Conservation (phyloP, 1,140 invertebrate species). For the Eriosoma lanigerum region DNA sequence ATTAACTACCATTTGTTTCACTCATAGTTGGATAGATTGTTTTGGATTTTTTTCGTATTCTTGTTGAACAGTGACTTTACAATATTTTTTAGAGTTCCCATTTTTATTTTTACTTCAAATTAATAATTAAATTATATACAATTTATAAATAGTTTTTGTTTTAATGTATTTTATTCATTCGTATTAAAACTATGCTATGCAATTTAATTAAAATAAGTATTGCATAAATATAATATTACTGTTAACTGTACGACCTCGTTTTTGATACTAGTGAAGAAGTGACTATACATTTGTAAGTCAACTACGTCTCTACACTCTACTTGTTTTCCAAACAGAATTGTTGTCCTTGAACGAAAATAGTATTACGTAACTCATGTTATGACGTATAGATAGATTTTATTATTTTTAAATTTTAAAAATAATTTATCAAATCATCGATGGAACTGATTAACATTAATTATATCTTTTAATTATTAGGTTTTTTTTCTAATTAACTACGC, state of each 20-base stretch:
- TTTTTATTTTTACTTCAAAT: constrained; percentile 3
- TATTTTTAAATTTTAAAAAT: neutral
- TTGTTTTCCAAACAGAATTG: constrained; percentile 11
- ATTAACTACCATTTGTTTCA: constrained; percentile 36
- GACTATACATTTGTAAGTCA: constrained; percentile 15
- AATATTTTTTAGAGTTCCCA: constrained; percentile 35
- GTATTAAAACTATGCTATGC: neutral
- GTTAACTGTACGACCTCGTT: constrained; percentile 37
- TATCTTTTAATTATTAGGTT: too few relatives aligned
- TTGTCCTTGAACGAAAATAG: constrained; percentile 38
- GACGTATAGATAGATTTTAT: neutral
- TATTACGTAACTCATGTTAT: constrained; percentile 21
- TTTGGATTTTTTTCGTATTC: constrained; percentile 47
- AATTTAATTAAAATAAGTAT: constrained; percentile 23
- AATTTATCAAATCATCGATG: too few relatives aligned
- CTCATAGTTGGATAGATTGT: neutral
- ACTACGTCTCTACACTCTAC: neutral
- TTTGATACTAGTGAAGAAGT: neutral
- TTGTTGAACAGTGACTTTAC: constrained; percentile 21
- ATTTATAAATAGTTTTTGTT: neutral
- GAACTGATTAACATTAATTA: too few relatives aligned
- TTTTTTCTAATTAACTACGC: too few relatives aligned
- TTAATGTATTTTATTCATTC: neutral
- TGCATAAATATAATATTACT: constrained; percentile 2
- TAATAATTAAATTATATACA: neutral